Conservation (phyloP, 2,113 vertebrate species). For the Symphodus melops region DNA sequence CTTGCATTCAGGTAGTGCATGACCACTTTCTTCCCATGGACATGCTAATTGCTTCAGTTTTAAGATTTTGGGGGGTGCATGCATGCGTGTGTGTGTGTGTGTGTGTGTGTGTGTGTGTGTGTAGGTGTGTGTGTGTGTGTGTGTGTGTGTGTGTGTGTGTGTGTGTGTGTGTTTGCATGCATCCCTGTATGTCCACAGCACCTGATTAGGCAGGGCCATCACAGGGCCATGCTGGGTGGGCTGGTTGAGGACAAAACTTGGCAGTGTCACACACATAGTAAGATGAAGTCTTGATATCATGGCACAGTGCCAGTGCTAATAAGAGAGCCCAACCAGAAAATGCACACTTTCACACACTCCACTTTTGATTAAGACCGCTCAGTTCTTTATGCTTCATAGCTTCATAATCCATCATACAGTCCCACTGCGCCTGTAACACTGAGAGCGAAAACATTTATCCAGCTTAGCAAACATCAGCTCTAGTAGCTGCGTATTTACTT, state of each 20-base stretch:
- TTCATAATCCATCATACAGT: constrained; percentile 4
- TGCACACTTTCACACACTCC: constrained; percentile 9
- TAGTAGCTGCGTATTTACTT: background rate
- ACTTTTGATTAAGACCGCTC: constrained; percentile 43
- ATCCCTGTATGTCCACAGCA: background rate
- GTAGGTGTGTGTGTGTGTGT: background rate
- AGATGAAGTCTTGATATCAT: constrained; percentile 44
- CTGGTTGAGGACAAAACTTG: constrained; percentile 54
- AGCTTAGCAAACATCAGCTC: background rate
- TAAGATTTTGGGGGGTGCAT: background rate
- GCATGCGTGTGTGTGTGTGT: background rate
- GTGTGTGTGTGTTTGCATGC: background rate
- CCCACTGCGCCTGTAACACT: constrained; percentile 8
- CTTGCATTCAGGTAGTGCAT: background rate
- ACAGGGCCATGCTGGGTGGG: constrained; percentile 57
- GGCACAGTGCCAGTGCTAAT: constrained; percentile 31
- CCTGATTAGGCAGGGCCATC: constrained; percentile 29
- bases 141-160: background rate
- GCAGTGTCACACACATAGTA: constrained; percentile 43
- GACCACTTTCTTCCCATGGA: background rate
- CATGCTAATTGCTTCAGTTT: background rate
- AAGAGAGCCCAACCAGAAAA: constrained; percentile 1
- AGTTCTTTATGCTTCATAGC: constrained; percentile 21
- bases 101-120: background rate
- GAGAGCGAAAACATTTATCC: constrained; percentile 16